A percentile compares a stretch with the other conserved stretches of the same genome.
Evolutionary conservation across 2,888 invertebrate species (phyloP).

Genomic region (Incurvaria masculella): DNA sequence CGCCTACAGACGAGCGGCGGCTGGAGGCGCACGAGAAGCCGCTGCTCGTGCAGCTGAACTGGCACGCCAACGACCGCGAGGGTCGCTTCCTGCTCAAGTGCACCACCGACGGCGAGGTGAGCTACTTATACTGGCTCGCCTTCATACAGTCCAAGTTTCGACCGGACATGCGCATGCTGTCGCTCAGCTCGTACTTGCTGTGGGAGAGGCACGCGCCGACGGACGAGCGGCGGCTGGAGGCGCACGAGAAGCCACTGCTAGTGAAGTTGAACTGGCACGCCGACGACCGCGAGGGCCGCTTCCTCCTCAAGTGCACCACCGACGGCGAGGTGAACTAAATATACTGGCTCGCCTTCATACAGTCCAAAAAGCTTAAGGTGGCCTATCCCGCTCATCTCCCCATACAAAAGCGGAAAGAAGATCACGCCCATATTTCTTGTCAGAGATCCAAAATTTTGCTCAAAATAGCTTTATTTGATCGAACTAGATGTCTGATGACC

Average conservation of each 20-base stretch:
- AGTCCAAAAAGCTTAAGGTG: no score
- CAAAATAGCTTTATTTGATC: no score
- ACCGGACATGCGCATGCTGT: constrained; percentile 97
- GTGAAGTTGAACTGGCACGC: constrained; percentile 99
- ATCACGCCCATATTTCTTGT: no score
- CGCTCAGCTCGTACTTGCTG: constrained; percentile 69
- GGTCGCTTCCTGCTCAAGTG: constrained; percentile 93
- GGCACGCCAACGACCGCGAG: constrained; percentile 98
- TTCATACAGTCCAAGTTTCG: no score
- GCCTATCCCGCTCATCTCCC: no score
- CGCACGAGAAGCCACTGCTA: constrained; percentile 91
- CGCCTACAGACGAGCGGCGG: constrained; percentile 82
- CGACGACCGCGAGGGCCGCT: constrained; percentile 96
- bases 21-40: constrained; percentile 92
- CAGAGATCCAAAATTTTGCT: no score
- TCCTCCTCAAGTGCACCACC: constrained; percentile 86
- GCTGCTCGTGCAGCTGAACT: constrained; percentile 94
- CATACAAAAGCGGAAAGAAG: no score
- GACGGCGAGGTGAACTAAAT: constrained; percentile 76
- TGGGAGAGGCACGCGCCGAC: constrained; percentile 72
- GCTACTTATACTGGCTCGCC: no score
- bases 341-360: no score
- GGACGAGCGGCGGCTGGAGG: constrained; percentile 87
- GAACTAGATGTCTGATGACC: no score
- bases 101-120: constrained; percentile 79